Base-by-base conservation (phyloP, 1,140 invertebrate genomes). In the Achatina immaculata region DNA sequence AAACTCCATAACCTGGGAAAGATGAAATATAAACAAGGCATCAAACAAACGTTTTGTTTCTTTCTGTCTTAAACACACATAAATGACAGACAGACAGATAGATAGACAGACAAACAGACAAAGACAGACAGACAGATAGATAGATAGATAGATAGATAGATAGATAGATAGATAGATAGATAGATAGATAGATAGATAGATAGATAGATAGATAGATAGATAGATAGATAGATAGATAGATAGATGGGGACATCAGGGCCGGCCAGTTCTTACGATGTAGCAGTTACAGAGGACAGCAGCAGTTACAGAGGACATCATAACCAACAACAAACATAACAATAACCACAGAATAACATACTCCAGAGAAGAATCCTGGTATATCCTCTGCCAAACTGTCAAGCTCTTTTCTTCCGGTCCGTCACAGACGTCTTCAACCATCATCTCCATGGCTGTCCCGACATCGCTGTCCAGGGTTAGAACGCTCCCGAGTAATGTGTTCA, bases 111-210 rank as follows among this genome's bases (percentile, higher is more conserved):
- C n/a, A n/a, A n/a, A n/a, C n/a, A n/a, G n/a, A n/a, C n/a, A n/a
- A n/a, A 65, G 62, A 65, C n/a, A 65, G 62, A 65, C n/a, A 65
- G 62, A 65, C n/a, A 65, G 62, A 65, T 65, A 65, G 62, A 65
- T 65, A 65, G 62, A 65, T 65, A 65, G 62, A 65, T 65, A 65
- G 62, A 65, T 65, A 65, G 62, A 65, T 65, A 65, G 62, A 65
- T 65, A 65, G 62, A 65, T 65, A 65, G 62, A 65, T 65, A 65
- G 62, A 65, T 65, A 65, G 62, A 65, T 65, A 65, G 62, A 65
- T 65, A 65, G 62, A 65, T 65, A 65, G 62, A 65, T 65, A 65
- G 62, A 65, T 65, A 65, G 62, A 65, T 65, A 65, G 62, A 65
- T 65, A 65, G 62, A 65, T 65, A 65, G 62, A 65, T 65, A 65